phyloP scores from a whole-genome alignment of 1,140 invertebrate species.

The Drosophila tani region DNA sequence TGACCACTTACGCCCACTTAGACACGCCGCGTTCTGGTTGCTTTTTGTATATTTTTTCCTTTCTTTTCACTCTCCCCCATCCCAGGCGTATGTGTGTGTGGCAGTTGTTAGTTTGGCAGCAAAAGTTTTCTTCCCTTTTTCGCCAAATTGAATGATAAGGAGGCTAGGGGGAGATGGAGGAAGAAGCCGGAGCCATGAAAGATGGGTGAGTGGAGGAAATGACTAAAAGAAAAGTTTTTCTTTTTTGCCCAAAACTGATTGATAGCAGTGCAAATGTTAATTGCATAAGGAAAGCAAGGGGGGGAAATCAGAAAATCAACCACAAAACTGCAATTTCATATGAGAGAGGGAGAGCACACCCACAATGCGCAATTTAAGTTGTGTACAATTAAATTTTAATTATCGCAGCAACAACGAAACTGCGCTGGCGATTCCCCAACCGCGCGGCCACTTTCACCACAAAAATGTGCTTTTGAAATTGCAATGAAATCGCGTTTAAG shows the following conservation, averaged over 20 bases:
- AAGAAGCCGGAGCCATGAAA: not conserved
- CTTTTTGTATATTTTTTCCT: conserved; percentile 33
- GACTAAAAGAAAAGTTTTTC: conserved; percentile 64
- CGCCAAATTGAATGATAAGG: conserved; percentile 78
- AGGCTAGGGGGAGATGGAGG: conserved; percentile 12
- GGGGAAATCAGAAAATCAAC: conserved; percentile 22
- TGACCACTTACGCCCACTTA: conserved; percentile 64
- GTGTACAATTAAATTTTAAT: conserved; percentile 77
- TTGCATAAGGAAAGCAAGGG: conserved; percentile 53
- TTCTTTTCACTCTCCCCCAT: not conserved
- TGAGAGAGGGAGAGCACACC: conserved; percentile 35
- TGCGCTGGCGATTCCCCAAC: not conserved
- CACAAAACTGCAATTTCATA: conserved; percentile 70
- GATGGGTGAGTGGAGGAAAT: conserved; percentile 18
- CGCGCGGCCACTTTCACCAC: conserved; percentile 5
- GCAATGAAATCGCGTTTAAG: conserved; percentile 15
- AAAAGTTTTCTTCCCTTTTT: conserved; percentile 66
- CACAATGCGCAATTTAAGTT: conserved; percentile 67
- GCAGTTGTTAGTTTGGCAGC: conserved; percentile 69
- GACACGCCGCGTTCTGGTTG: conserved; percentile 59
- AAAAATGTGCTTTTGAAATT: conserved; percentile 30
- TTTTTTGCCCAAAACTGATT: conserved; percentile 64
- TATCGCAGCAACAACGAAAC: conserved; percentile 41
- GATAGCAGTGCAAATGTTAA: conserved; percentile 79
- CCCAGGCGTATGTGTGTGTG: conserved; percentile 4